Evolutionary conservation across 2,113 vertebrate genomes (phyloP).

Genomic region (Cheilinus undulatus): DNA sequence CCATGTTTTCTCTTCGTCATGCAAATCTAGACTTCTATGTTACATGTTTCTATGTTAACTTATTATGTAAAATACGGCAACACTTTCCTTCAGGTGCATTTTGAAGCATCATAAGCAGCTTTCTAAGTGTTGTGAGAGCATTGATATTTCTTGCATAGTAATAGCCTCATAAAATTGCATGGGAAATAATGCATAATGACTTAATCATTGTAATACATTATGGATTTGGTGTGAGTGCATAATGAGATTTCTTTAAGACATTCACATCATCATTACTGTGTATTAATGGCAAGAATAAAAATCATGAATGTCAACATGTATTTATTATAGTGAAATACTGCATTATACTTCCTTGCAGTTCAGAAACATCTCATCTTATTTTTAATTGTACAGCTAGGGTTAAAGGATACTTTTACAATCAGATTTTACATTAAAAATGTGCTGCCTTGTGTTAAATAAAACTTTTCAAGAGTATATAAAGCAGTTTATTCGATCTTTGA

Average conservation of each 20-base stretch:
- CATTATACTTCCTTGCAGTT: no score
- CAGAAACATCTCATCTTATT: no score
- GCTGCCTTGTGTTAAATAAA: no score
- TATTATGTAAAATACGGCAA: conserved; percentile 9
- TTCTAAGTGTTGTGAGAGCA: background rate
- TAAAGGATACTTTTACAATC: no score
- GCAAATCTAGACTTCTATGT: background rate
- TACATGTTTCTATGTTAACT: background rate
- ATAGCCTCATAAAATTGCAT: conserved; percentile 9
- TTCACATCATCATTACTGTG: background rate
- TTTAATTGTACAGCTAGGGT: no score
- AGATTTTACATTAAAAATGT: no score
- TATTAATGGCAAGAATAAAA: background rate
- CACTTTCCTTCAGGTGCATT: conserved; percentile 31
- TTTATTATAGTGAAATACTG: no score
- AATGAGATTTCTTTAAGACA: conserved; percentile 12
- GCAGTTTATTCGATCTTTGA: no score
- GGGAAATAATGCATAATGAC: conserved; percentile 41
- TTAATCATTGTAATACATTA: conserved; percentile 57
- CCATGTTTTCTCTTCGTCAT: background rate
- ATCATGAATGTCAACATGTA: background rate
- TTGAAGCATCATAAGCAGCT: conserved; percentile 47
- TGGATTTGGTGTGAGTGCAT: conserved; percentile 26
- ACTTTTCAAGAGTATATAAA: no score
- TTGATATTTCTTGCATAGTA: conserved; percentile 12